Base-by-base conservation (phyloP, 2,888 invertebrate species). In the Volucella zonaria region DNA sequence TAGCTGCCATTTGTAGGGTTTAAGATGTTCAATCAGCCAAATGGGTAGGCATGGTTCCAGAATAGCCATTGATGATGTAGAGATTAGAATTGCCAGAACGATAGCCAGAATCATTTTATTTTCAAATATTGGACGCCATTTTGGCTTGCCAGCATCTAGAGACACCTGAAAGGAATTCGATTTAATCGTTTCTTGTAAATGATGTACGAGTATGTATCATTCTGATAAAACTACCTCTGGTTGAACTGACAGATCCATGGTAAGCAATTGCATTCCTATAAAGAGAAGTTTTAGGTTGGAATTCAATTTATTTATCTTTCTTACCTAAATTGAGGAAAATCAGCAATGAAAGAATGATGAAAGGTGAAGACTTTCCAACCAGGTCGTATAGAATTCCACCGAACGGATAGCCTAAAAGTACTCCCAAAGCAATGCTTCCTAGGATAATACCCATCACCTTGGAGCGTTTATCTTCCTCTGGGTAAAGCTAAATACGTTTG, bases 41-140 rank as follows among this genome's bases (percentile, higher is more conserved):
- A 96, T 94, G 0, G 97, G 97, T 14, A 97, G 92, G 82, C 96
- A 96, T 0, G 97, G 96, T 89, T 97, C 97, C 87, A 97, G 90
- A 86, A 96, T 94, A 0, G 97, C 96, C 95, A 97, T 96, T 0
- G 96, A 94, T 12, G 95, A 95, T 0, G 97, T 96, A 12, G 96
- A 95, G 42, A 96, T 92, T 92, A 95, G 95, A 86, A 97, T 95
- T 1, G 95, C 95, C 66, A 95, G 93, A 8, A 94, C 93, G 76
- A 94, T 93, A 59, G 94, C 93, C 43, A 95, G 88, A 23, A 95
- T 94, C 88, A 94, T 93, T 80, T 94, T 93, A 88, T 95, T 95
- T 66, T 93, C 92, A 2, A 96, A 89, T 15, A 96, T 90, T 6
- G 92, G 91, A 1, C 92, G 90, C 94, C 94, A 94, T 77, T 93